These are phyloP conservation scores for Notothenia rossii DNA, from an alignment of 2,113 vertebrate species.

Conservation along the genomic window DNA sequence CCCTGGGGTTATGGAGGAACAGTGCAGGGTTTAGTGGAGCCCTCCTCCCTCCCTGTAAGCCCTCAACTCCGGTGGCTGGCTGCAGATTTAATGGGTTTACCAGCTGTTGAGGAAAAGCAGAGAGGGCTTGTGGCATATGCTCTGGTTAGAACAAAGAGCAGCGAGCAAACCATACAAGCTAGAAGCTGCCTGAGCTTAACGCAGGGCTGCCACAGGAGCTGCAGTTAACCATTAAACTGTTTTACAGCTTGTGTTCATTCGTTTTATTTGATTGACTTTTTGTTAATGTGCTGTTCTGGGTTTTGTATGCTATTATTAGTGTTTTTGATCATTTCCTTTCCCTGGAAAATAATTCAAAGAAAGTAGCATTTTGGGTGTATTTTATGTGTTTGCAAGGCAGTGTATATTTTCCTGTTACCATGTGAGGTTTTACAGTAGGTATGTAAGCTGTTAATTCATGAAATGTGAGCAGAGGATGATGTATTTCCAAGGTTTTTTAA, in stretches of 20 bases:
- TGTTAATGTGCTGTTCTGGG: conserved; percentile 5
- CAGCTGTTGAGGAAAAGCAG: conserved; percentile 83
- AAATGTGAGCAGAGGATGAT: conserved; percentile 42
- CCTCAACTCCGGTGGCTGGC: conserved; percentile 75
- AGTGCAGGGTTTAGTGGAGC: conserved; percentile 56
- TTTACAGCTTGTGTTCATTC: conserved; percentile 63
- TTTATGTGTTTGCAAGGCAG: conserved; percentile 5
- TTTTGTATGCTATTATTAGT: conserved; percentile 3
- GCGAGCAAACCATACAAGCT: conserved; percentile 49
- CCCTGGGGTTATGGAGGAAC: conserved; percentile 65
- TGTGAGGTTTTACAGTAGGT: neutral
- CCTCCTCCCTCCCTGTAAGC: conserved; percentile 57
- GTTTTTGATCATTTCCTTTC: conserved; percentile 1
- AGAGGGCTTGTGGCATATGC: conserved; percentile 79
- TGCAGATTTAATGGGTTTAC: conserved; percentile 82
- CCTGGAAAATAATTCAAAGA: neutral
- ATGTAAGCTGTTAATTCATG: conserved; percentile 42
- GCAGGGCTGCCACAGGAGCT: conserved; percentile 48
- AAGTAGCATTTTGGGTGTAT: neutral
- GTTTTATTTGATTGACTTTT: conserved; percentile 55
- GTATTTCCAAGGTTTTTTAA: conserved; percentile 51
- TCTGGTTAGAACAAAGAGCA: conserved; percentile 80
- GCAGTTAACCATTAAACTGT: conserved; percentile 50
- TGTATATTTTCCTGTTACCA: conserved; percentile 17
- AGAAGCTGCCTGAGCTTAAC: conserved; percentile 32